Evolutionary conservation across 2,888 invertebrate genomes (phyloP), one percentile per base, ranked within the genome.

Genomic region (Drosophila colorata): DNA sequence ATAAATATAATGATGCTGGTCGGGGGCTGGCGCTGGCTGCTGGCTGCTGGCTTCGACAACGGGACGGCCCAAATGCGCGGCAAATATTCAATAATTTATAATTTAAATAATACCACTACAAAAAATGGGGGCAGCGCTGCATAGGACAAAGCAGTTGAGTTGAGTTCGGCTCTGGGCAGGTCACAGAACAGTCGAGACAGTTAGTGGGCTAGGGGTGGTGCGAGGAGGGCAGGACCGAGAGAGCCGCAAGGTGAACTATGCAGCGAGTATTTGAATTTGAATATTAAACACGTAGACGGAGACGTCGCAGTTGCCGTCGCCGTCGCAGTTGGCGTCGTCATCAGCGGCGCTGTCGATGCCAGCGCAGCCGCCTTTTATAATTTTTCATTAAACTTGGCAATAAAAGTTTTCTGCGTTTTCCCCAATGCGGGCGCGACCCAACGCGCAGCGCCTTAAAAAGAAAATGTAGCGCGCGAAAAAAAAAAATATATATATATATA

Each of bases 361-460:
- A 61, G 47, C 83, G 56, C 51, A 65, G 77, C 63, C 75, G 88
- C 83, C 88, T 77, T 82, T 80, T 85, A 90, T 88, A 90, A 90
- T 90, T 90, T 90, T 90, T 89, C 89, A 89, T 89, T 89, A 90
- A 89, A 90, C 81, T 89, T 89, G 90, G 87, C 89, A 88, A 89
- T 90, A 90, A 85, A 89, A 89, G 78, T 89, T 89, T 80, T 78
- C 69, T 74, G 78, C 75, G 72, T 72, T 83, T 74, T 71, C 60
- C 83, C 80, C 80, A 83, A 83, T 80, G 87, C 87, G 70, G 74
- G 60, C 66, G 72, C 37, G 55, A 31, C 56, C 23, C 16, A 38
- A 35, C 33, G 56, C 74, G 60, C 16, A 38, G 33, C 33, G 56
- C 74, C 74, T 73, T 73, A 68, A 76, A 65, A 74, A 67, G 71